Evolutionary conservation across 2,113 vertebrate genomes (phyloP), one percentile per base, ranked within the genome.

Genomic region (Ptychochromis oligacanthus): DNA sequence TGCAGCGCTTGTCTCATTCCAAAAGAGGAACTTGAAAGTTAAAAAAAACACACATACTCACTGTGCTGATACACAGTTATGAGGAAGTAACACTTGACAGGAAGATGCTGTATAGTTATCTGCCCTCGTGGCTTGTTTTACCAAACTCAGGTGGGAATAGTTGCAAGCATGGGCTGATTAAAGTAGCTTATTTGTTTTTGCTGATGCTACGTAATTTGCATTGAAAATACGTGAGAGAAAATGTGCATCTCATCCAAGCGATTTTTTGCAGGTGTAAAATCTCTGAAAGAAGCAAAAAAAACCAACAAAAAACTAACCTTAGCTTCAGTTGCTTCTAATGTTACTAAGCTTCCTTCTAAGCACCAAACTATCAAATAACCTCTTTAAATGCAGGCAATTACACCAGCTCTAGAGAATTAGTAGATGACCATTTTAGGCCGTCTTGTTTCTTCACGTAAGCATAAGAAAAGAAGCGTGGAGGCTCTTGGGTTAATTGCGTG

Each of bases 21-120:
- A 77, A 88, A 87, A 85, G 34, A 8, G 87, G 91, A 92, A 92
- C 85, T 83, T 67, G 24, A 79, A 56, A 77, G 31, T 31, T 52
- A 52, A 67, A 74, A 81, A 58, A 80, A 43, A 70, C 0, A 3
- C 43, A 34, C 38, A 79, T 28, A 82, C 24, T 54, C 57, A 54
- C 31, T 46, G 77, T 86, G 81, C 76, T 64, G 18, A n/a, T 24
- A 78, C 43, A 77, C 64, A 46, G 52, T 58, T 82, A 17, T 80
- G 58, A 86, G 90, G 89, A 93, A 91, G 89, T 82, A 46, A n/a
- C 55, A 13, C 24, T 36, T 3, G 77, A 80, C 85, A 87, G 89
- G 87, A 92, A 88, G 87, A 34, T 40, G 60, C 3, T 11, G 28
- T 77, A n/a, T 54, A 43, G 60, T 24, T 8, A 22, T 81, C 56